Evolutionary conservation across 2,797 vertebrate genomes (phyloP), one percentile per base, ranked within the genome.

Genomic region (Picus viridis): DNA sequence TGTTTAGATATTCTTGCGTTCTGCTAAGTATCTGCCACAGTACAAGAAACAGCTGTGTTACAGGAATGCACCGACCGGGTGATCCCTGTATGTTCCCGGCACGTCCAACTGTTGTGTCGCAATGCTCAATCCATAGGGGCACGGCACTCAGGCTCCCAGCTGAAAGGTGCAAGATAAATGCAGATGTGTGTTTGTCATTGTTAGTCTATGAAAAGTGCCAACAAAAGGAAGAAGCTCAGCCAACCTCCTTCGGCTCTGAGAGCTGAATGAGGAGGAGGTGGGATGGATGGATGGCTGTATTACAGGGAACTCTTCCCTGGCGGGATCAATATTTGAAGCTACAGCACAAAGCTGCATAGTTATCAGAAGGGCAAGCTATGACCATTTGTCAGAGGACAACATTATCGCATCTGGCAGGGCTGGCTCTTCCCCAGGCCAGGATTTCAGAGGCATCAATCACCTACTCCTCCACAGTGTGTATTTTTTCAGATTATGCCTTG

Each of bases 371-470:
- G 81, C 83, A 62, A 74, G 74, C 68, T 49, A 10, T 4, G 85
- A 41, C 64, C 53, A 53, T 89, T 93, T 86, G 71, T 90, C 82
- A 91, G 79, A 92, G 83, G 67, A 97, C 91, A 90, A 71, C 81
- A 24, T 56, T 91, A 90, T 92, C 84, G 53, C 3, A 22, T 93
- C 92, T 94, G 85, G 89, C 88, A 95, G 58, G 39, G 39, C 39
- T 72, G 77, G 68, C 63, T 75, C 56, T 90, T 95, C 83, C 75
- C 54, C 39, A 79, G 69, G 94, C 88, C 79, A 89, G 85, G 73
- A 95, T 80, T 94, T 89, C 62, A 47, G 59, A 92, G 51, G 69
- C 92, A 94, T 96, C 89, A 88, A 95, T 92, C 94, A 94, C 80
- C 47, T 47, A 17, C 63, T 92, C 64, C 89, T 93, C 83, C 68